These are phyloP conservation scores for Eristalinus sepulchralis DNA, from an alignment of 2,888 invertebrate species.

Conservation along the genomic window DNA sequence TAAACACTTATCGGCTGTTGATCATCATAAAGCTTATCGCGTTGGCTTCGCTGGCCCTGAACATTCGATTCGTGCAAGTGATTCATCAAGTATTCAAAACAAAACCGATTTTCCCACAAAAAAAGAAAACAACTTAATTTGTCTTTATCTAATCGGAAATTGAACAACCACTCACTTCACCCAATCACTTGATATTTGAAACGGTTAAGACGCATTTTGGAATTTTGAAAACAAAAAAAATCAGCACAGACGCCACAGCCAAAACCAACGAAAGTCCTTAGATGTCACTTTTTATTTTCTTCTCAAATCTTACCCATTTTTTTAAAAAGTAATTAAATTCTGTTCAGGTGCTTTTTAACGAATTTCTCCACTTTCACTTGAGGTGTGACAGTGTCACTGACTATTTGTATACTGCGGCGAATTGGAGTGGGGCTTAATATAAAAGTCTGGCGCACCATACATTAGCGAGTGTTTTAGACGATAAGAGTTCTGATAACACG, in stretches of 20 bases:
- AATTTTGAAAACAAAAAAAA: not conserved
- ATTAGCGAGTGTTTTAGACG: not conserved
- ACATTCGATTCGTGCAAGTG: not conserved
- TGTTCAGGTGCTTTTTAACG: not conserved
- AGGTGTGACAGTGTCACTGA: not conserved
- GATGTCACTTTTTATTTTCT: not conserved
- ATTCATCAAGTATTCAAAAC: not conserved
- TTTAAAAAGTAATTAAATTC: not conserved
- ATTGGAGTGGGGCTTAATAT: not conserved
- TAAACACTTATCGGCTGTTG: not conserved
- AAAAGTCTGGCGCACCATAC: not conserved
- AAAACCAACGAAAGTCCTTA: conserved; percentile 35
- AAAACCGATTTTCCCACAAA: not conserved
- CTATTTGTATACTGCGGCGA: conserved; percentile 19
- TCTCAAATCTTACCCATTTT: conserved; percentile 48
- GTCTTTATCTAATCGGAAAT: not conserved
- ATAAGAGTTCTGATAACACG: conserved; percentile 29
- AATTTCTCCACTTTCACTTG: not conserved
- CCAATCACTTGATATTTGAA: not conserved
- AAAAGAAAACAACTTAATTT: not conserved
- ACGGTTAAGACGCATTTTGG: not conserved
- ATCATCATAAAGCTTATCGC: not conserved
- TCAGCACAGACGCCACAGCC: conserved; percentile 12
- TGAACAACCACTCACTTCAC: not conserved
- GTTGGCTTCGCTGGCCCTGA: conserved; percentile 32